Base-by-base conservation (phyloP, 2,888 invertebrate species). In the Epicampocera succincta region DNA sequence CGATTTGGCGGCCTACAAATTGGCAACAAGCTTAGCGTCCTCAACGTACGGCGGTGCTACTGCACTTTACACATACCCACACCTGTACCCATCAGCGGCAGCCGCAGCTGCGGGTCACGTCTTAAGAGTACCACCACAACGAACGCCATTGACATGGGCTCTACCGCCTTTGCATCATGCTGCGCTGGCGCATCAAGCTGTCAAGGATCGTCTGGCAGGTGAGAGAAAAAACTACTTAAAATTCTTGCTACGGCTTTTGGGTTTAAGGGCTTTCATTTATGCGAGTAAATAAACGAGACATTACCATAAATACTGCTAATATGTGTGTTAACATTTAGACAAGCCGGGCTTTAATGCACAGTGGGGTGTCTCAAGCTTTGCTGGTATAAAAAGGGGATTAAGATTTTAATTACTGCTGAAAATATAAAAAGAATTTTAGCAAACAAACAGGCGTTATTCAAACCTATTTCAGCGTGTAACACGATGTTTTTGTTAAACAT, bases 171-270 rank as follows among this genome's bases (percentile, higher is more conserved):
- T 91, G 80, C 91, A 91, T 86, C 92, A 90, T 92, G 95, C 95
- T 1, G 95, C 95, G 61, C 94, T 95, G 88, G 95, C 95, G 2
- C 94, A 95, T 87, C 95, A 95, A 91, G 95, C 96, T 88, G 95
- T 96, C 86, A 96, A 96, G 91, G 96, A 96, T 90, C 93, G 96
- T 91, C 91, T 96, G 86, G 95, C 95, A 92, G 96, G 96, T 96
- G 91, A 93, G 94, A 92, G 25, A 6, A 54, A 42, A 17, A 25
- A 54, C 44, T 44, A 63, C n/a, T 46, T 58, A 33, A 15, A 54
- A 56, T 44, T 46, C n/a, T 46, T 58, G 13, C 44, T 65, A 25
- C 9, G 25, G 17, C 15, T 52, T 42, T 25, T 50, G 12, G 1
- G 29, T 58, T 60, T n/a, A 1, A 60, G 6, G 6, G 17, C 15